Conservation (phyloP, 92 coral and sea anemone species). For the Actinostola sp. region DNA sequence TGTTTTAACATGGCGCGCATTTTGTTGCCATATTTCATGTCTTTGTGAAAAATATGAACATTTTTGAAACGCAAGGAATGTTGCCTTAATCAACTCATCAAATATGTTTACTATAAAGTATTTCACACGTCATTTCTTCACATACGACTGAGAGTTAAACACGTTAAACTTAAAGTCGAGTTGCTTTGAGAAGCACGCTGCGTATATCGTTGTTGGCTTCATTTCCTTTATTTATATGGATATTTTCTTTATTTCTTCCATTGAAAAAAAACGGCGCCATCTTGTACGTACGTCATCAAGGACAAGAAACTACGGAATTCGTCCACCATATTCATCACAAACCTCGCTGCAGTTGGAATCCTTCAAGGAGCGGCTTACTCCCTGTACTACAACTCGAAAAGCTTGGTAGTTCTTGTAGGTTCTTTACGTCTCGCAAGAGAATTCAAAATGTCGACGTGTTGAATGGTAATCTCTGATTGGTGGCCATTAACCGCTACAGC, state of each 20-base stretch:
- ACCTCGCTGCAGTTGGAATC: slow-evolving; percentile 56
- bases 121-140: too few relatives aligned
- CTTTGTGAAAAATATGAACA: too few relatives aligned
- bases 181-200: not conserved
- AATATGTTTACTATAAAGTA: too few relatives aligned
- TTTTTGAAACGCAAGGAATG: too few relatives aligned
- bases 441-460: slow-evolving; percentile 58
- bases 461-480: slow-evolving; percentile 64
- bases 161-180: not conserved
- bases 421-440: slow-evolving; percentile 45
- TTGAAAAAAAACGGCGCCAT: slow-evolving; percentile 53
- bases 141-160: too few relatives aligned
- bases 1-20: too few relatives aligned
- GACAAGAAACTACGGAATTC: slow-evolving; percentile 61
- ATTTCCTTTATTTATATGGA: slow-evolving; percentile 12
- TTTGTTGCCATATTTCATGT: too few relatives aligned
- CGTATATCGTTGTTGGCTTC: slow-evolving; percentile 3
- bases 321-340: slow-evolving; percentile 62
- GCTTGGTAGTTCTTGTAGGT: too few relatives aligned
- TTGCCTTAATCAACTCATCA: too few relatives aligned
- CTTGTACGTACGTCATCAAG: slow-evolving; percentile 62
- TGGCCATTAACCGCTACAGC: slow-evolving; percentile 65
- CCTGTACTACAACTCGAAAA: slow-evolving; percentile 32
- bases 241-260: slow-evolving; percentile 15
- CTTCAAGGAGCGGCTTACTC: slow-evolving; percentile 46